Evolutionary conservation across 2,888 invertebrate species (phyloP).

Genomic region (Eupelmus urozonus): DNA sequence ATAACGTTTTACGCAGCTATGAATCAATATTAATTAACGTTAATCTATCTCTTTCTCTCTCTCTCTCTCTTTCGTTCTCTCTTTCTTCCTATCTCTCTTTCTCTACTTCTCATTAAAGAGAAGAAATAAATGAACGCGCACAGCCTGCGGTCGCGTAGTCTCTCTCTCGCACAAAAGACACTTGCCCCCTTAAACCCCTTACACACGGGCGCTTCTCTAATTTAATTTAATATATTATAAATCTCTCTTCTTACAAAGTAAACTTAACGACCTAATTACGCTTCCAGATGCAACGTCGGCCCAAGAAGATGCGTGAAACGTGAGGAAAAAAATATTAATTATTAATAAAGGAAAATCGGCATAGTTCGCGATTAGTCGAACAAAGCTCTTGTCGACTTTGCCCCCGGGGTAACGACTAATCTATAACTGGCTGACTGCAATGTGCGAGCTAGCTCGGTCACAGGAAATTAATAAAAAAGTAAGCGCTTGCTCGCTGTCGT

Average conservation of each 20-base stretch:
- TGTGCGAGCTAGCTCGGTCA: conserved; percentile 3
- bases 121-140: conserved; percentile 55
- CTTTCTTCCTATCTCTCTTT: too few species aligned
- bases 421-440: conserved; percentile 54
- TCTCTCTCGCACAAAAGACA: conserved; percentile 50
- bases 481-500: conserved; percentile 6
- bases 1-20: conserved; percentile 21
- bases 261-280: conserved; percentile 48
- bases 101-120: too few species aligned
- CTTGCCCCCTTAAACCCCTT: conserved; percentile 12
- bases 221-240: conserved; percentile 56
- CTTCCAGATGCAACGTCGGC: conserved; percentile 52
- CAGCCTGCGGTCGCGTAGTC: conserved; percentile 58
- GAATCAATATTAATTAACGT: conserved; percentile 5
- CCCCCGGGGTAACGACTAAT: conserved; percentile 43
- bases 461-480: conserved; percentile 20
- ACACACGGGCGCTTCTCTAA: background rate
- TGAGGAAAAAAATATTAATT: background rate
- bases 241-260: conserved; percentile 55
- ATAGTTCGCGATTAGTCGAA: too few species aligned
- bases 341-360: too few species aligned
- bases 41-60: conserved; percentile 22
- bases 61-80: conserved; percentile 27
- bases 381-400: conserved; percentile 41
- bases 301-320: conserved; percentile 44